phyloP scores from a whole-genome alignment of 1,140 invertebrate genomes.

The Battus philenor region DNA sequence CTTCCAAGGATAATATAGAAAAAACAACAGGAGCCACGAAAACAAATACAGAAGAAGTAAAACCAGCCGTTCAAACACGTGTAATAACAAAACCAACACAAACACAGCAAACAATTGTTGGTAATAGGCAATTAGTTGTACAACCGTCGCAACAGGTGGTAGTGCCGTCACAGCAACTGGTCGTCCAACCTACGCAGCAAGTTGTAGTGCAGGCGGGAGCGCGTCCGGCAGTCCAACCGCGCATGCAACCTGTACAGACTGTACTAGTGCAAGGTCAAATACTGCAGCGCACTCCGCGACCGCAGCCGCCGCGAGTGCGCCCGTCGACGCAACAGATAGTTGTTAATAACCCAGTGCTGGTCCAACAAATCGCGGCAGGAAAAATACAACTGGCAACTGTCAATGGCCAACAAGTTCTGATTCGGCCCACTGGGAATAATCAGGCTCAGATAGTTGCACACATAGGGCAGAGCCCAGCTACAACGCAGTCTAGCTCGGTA shows the following conservation, averaged over 20 bases:
- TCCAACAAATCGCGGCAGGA: slow-evolving; percentile 85
- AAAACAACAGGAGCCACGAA: slow-evolving; percentile 23
- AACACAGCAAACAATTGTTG: slow-evolving; percentile 31
- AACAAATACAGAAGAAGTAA: slow-evolving; percentile 25
- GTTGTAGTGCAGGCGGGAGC: slow-evolving; percentile 57
- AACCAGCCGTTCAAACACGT: slow-evolving; percentile 25
- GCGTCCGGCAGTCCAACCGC: slow-evolving; percentile 24
- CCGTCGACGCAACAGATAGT: slow-evolving; percentile 80
- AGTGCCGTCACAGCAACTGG: slow-evolving; percentile 36
- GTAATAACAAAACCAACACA: slow-evolving; percentile 25
- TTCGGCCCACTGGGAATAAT: slow-evolving; percentile 83
- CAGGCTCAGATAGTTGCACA: slow-evolving; percentile 83
- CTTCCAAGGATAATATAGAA: slow-evolving; percentile 20
- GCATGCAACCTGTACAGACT: slow-evolving; percentile 41
- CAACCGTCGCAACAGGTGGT: slow-evolving; percentile 49
- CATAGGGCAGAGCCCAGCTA: slow-evolving; percentile 55
- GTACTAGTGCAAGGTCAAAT: slow-evolving; percentile 59
- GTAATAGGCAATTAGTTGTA: slow-evolving; percentile 40
- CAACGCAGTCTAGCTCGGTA: slow-evolving; percentile 26
- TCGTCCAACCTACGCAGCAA: slow-evolving; percentile 42
- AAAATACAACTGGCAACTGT: slow-evolving; percentile 89
- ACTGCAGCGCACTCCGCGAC: slow-evolving; percentile 34
- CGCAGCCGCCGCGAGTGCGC: slow-evolving; percentile 36
- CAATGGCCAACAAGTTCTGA: slow-evolving; percentile 88
- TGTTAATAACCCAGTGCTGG: slow-evolving; percentile 83